Base-by-base conservation (phyloP, 2,113 vertebrate genomes). In the Nanorana parkeri region DNA sequence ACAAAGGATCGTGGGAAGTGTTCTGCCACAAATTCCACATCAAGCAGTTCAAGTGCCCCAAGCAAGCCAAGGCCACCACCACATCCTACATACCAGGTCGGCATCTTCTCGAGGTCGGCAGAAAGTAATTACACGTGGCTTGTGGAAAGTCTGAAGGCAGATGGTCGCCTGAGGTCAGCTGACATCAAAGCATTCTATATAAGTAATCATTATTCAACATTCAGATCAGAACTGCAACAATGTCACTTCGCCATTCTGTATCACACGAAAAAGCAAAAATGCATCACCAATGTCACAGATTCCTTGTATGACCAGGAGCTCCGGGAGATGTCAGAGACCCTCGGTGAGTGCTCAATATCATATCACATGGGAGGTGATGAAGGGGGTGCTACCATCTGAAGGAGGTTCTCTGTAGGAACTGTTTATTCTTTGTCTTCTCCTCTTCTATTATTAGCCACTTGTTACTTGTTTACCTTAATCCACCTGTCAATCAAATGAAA, bases 201-300 rank as follows among this genome's bases (percentile, higher is more conserved):
- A 19, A 32, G 19, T 60, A 74, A 74, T 60, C 17, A 21, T 20
- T 21, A 20, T 20, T 8, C 19, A n/a, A 3, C 3, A 0, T 74
- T 74, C 17, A 36, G 36, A 8, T 4, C 17, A 7, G 54, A 29
- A 28, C 19, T 74, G 23, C 1, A 0, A 23, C 6, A 16, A 4
- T 60, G 71, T 26, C n/a, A 26, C 0, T 74, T 74, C 7, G 71
- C 71, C 51, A 60, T 74, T 56, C 28, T 74, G 71, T 74, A 74
- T n/a, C 71, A 74, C 51, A 74, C 71, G 21, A 11, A 60, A 20
- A 74, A 58, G 3, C 71, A 60, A 3, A 54, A 54, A 74, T 54
- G 54, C 20, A 16, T 74, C 71, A 74, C 71, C 0, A 28, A 74
- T 15, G 71, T 74, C 71, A 56, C 54, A 3, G 71, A 58, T 29